Conservation (phyloP, 2,888 invertebrate species). For the Volucella inflata region DNA sequence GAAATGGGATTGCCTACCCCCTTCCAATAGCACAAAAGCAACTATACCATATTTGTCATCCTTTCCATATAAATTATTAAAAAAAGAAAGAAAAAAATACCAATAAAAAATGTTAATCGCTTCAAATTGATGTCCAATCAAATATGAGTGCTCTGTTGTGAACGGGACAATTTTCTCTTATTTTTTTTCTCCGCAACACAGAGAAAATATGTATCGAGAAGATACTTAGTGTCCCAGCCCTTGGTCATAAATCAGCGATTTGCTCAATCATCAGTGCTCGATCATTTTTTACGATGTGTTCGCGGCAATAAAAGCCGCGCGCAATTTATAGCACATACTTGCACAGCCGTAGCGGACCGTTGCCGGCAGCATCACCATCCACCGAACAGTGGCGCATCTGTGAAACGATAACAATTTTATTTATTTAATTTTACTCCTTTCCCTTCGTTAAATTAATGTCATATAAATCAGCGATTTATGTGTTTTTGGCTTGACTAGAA, state of each 20-base stretch:
- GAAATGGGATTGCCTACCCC: no score
- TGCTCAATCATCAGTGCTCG: constrained; percentile 75
- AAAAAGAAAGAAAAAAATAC: constrained; percentile 17
- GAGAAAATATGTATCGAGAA: constrained; percentile 27
- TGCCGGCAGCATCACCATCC: constrained; percentile 40
- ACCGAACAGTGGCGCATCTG: constrained; percentile 59
- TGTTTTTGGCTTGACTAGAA: constrained; percentile 33
- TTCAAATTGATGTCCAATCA: constrained; percentile 62
- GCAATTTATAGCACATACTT: constrained; percentile 59
- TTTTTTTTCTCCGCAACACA: constrained; percentile 5
- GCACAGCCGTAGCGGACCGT: neutral
- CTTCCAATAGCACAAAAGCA: neutral
- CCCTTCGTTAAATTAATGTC: constrained; percentile 44
- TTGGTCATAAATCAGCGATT: constrained; percentile 72
- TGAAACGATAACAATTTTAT: constrained; percentile 68
- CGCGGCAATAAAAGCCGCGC: constrained; percentile 65
- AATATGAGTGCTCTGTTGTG: constrained; percentile 21
- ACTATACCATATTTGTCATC: constrained; percentile 25
- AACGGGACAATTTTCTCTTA: neutral
- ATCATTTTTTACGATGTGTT: constrained; percentile 76
- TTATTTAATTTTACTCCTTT: constrained; percentile 54
- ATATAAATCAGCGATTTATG: constrained; percentile 69
- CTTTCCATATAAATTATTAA: constrained; percentile 22
- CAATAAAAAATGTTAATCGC: constrained; percentile 56
- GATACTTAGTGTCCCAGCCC: constrained; percentile 56